Evolutionary conservation across 2,797 vertebrate genomes (phyloP), one percentile per base, ranked within the genome.

Genomic region (Melanotaenia trifasciata): DNA sequence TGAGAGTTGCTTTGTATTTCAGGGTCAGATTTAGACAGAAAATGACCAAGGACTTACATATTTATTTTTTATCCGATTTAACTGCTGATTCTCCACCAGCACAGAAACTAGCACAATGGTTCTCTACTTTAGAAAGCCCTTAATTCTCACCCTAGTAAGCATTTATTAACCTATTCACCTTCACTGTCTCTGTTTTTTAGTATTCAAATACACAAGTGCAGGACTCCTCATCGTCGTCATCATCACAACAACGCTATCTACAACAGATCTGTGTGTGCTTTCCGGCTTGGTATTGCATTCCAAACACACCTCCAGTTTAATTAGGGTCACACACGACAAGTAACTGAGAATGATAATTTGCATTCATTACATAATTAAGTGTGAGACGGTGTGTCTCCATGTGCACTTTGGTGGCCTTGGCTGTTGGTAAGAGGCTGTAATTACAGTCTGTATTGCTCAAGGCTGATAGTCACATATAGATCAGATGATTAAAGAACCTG

Each of bases 241-340:
- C n/a, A 13, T 22, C 12, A 56, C 20, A 60, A 38, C 12, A 8
- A 18, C 7, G 51, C 22, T 36, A 38, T 28, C 11, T 28, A 0
- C 36, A 71, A 67, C 32, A 16, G 33, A 18, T 13, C 0, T 57
- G 56, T 43, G 66, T 64, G n/a, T 43, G 45, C 20, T 70, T 69
- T 71, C 57, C 51, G 40, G 26, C 10, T 45, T 12, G 45, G 45
- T 73, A 51, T 70, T 18, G 33, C 66, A 54, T 58, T 72, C 40
- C n/a, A 60, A 70, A 56, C 54, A 58, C 64, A 79, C 64, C 56
- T 74, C 32, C 36, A 45, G 30, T 74, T 77, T 86, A 82, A 88
- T 87, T 72, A 80, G 58, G 64, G 71, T 73, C 80, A 71, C 59
- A 72, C 43, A 57, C 8, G 62, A 62, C 68, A 69, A 40, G 22